A percentile compares a stretch with the other conserved stretches of the same genome.
Conservation (phyloP, 2,113 vertebrate species). For the Mormyrus iriodes region DNA sequence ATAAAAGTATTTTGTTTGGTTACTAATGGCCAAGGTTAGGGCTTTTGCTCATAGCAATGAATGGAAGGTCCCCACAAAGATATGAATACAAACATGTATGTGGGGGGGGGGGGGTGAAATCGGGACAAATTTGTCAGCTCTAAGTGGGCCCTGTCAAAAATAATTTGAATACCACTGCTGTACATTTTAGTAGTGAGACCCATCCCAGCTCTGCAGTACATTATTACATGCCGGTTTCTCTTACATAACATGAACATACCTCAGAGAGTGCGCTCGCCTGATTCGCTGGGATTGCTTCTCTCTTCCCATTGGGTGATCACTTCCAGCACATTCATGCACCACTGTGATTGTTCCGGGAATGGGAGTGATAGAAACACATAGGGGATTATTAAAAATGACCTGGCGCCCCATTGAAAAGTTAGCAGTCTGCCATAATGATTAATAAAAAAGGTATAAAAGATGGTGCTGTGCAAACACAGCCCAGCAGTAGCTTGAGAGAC, state of each 20-base stretch:
- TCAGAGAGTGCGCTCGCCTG: no score
- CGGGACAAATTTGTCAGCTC: background rate
- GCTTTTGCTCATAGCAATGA: no score
- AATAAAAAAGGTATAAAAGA: slow-evolving; percentile 3
- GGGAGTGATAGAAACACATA: background rate
- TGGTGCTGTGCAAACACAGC: background rate
- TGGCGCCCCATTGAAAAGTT: background rate
- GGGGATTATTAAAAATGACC: background rate
- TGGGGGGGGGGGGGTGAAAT: no score
- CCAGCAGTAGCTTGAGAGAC: background rate
- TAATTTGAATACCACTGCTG: background rate
- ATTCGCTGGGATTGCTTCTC: background rate
- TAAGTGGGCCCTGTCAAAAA: background rate
- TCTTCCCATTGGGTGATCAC: background rate
- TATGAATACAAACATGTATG: no score
- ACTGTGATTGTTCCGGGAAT: background rate
- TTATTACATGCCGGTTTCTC: background rate
- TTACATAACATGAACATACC: background rate
- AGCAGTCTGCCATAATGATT: background rate
- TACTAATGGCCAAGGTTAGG: no score
- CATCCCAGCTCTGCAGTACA: background rate
- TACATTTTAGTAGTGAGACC: background rate
- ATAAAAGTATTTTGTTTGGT: no score
- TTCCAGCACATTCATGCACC: background rate
- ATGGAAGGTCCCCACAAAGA: no score